Percentiles rank a stretch among this genome's conserved stretches.
Evolutionary conservation across 2,797 vertebrate genomes (phyloP).

Genomic region (Columba guinea): DNA sequence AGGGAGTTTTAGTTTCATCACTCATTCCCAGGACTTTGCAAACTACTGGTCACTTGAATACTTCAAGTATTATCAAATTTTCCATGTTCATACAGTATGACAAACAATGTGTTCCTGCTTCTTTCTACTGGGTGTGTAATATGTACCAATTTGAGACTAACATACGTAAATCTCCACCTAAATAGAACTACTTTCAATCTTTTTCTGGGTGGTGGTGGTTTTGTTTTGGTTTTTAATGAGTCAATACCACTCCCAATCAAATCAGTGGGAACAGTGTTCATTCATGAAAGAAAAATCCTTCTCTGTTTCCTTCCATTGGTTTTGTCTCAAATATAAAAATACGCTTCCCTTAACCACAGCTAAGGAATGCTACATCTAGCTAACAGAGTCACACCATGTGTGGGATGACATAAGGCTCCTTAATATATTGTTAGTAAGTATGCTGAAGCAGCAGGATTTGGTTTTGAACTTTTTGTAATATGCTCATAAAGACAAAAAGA

Average conservation of each 20-base stretch:
- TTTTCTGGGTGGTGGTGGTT: too few relatives aligned
- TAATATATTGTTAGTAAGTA: background rate
- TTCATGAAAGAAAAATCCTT: background rate
- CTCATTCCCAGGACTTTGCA: background rate
- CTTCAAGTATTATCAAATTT: background rate
- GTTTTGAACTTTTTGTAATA: background rate
- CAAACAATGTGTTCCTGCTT: background rate
- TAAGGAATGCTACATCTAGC: background rate
- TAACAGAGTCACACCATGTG: background rate
- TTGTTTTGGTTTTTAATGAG: background rate
- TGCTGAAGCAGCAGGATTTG: background rate
- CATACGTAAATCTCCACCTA: background rate
- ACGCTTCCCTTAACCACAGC: background rate
- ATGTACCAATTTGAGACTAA: background rate
- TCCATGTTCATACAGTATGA: background rate
- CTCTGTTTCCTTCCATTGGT: background rate
- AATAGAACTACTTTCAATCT: background rate
- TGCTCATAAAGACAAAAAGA: background rate
- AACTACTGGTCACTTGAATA: background rate
- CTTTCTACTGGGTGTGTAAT: background rate
- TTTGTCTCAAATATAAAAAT: background rate
- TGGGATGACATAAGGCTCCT: background rate
- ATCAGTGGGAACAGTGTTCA: background rate
- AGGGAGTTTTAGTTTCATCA: background rate
- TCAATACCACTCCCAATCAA: background rate